A percentile compares a stretch with the other conserved stretches of the same genome.
phyloP scores from a whole-genome alignment of 2,113 vertebrate species.

The Tinamus guttatus region DNA sequence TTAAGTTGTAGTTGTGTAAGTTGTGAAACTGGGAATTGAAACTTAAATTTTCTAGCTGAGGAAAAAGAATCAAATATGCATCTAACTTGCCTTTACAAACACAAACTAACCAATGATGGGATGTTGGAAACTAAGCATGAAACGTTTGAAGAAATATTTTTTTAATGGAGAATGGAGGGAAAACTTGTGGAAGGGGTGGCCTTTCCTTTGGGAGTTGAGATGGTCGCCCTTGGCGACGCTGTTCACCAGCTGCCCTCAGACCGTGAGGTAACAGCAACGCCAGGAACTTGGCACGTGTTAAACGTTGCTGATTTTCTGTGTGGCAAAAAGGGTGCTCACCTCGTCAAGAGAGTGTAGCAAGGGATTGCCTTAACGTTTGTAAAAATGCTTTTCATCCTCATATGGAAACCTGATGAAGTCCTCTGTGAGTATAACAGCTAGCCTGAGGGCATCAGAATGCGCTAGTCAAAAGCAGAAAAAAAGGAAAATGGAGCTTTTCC shows the following conservation, averaged over 20 bases:
- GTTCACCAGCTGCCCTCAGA: background rate
- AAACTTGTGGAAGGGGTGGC: background rate
- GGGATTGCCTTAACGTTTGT: background rate
- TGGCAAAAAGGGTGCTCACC: background rate
- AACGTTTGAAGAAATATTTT: no score
- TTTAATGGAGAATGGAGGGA: background rate
- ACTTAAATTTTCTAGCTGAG: background rate
- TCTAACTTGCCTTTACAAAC: background rate
- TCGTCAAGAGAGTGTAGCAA: background rate
- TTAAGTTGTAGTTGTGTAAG: background rate
- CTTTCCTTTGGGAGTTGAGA: background rate
- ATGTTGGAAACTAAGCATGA: no score
- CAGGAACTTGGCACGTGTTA: background rate
- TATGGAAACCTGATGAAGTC: background rate
- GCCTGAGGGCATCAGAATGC: background rate
- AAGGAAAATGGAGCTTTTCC: background rate
- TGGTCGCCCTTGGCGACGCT: no score
- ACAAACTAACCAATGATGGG: background rate
- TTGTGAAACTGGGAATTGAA: background rate
- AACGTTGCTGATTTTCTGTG: background rate
- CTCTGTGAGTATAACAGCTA: background rate
- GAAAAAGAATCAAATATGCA: background rate
- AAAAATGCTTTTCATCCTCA: background rate
- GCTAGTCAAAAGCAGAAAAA: background rate
- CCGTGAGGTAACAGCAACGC: background rate